phyloP scores from a whole-genome alignment of 2,113 vertebrate species.

The Craseonycteris thonglongyai region DNA sequence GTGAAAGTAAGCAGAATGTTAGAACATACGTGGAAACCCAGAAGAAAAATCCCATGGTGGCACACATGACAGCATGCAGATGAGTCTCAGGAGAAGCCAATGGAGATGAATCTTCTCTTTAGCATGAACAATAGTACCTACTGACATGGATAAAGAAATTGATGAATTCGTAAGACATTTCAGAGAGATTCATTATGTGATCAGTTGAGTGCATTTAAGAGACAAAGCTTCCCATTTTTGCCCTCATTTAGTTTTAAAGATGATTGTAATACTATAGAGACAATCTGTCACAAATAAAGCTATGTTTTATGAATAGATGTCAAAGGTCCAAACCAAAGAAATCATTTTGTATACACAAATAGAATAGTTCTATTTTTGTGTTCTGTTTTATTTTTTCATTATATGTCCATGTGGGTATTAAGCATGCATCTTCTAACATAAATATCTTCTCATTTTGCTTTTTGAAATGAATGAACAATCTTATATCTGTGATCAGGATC shows the following conservation, averaged over 20 bases:
- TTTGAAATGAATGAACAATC: conserved; percentile 1
- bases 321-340: not conserved
- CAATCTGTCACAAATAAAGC: not conserved
- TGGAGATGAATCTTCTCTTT: not conserved
- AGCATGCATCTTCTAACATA: not conserved
- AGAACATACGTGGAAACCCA: not conserved
- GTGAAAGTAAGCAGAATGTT: not conserved
- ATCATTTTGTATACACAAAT: not conserved
- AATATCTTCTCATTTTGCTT: not conserved
- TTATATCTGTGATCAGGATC: not conserved
- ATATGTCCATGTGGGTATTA: not conserved
- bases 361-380: not conserved
- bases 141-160: not conserved
- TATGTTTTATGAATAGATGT: not conserved
- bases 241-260: not conserved
- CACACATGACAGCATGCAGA: not conserved
- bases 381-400: not conserved
- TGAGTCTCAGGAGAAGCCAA: not conserved
- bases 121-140: not conserved
- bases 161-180: not conserved
- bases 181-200: not conserved
- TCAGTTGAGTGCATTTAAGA: not conserved
- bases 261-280: not conserved
- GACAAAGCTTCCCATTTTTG: not conserved
- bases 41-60: not conserved